Evolutionary conservation across 2,888 invertebrate species (phyloP).

Genomic region (Vanessa cardui): DNA sequence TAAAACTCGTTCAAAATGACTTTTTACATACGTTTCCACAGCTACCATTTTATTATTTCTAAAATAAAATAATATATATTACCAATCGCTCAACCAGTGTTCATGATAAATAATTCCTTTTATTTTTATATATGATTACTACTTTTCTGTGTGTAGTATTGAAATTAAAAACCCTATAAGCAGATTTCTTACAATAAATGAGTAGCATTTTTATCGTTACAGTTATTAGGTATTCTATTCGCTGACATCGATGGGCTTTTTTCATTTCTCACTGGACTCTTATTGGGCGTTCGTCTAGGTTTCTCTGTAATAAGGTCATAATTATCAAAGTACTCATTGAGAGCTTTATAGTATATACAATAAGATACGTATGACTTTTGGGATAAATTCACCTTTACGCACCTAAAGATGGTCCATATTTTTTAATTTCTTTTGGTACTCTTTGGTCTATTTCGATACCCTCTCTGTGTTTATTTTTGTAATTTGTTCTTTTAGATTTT

Average conservation of each 20-base stretch:
- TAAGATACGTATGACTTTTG: conserved; percentile 14
- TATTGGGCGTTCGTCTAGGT: conserved; percentile 49
- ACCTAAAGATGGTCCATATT: conserved; percentile 61
- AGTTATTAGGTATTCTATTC: conserved; percentile 40
- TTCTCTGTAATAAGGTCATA: conserved; percentile 20
- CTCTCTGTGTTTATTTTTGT: conserved; percentile 45
- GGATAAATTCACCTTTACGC: conserved; percentile 74
- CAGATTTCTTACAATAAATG: conserved; percentile 50
- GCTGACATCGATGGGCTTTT: conserved; percentile 33
- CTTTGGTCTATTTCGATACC: conserved; percentile 40
- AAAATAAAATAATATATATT: conserved; percentile 19
- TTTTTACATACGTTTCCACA: conserved; percentile 64
- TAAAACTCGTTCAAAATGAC: conserved; percentile 51
- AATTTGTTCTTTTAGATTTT: conserved; percentile 36
- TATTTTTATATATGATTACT: no score
- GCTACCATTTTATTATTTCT: conserved; percentile 61
- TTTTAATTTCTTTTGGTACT: conserved; percentile 45
- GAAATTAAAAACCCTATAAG: conserved; percentile 3
- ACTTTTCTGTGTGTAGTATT: neutral
- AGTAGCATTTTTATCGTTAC: conserved; percentile 46
- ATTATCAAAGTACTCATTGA: neutral
- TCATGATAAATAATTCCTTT: no score
- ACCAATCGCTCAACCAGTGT: no score
- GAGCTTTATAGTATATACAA: neutral
- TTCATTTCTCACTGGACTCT: conserved; percentile 47